phyloP scores from a whole-genome alignment of 2,888 invertebrate genomes.

The Eugnorisma glareosa region DNA sequence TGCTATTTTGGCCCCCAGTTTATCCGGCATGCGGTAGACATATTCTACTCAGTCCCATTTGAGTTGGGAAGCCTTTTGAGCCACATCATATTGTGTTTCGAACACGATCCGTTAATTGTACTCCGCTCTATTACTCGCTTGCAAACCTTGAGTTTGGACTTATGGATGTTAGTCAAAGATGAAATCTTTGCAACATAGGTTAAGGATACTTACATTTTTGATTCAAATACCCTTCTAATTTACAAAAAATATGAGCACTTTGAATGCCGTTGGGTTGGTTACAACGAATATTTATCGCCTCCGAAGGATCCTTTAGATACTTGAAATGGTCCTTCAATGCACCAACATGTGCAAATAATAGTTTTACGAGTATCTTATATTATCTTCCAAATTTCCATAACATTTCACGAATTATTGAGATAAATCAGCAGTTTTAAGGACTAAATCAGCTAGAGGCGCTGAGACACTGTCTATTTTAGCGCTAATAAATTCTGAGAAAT shows the following conservation, averaged over 20 bases:
- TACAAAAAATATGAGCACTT: background rate
- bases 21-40: background rate
- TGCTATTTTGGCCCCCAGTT: background rate
- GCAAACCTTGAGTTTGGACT: background rate
- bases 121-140: background rate
- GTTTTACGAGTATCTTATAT: background rate
- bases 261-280: background rate
- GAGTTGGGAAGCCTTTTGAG: background rate
- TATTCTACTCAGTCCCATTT: background rate
- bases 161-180: background rate
- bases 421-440: background rate
- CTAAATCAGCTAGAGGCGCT: background rate
- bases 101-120: background rate
- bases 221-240: background rate
- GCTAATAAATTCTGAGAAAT: background rate
- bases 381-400: background rate
- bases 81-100: background rate
- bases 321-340: background rate
- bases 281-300: slow-evolving; percentile 2
- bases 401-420: background rate
- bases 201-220: background rate
- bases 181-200: background rate
- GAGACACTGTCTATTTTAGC: background rate
- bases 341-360: slow-evolving; percentile 34
- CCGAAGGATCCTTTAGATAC: slow-evolving; percentile 5